These are phyloP conservation scores for Thera britannica DNA, from an alignment of 2,888 invertebrate genomes.

Conservation along the genomic window DNA sequence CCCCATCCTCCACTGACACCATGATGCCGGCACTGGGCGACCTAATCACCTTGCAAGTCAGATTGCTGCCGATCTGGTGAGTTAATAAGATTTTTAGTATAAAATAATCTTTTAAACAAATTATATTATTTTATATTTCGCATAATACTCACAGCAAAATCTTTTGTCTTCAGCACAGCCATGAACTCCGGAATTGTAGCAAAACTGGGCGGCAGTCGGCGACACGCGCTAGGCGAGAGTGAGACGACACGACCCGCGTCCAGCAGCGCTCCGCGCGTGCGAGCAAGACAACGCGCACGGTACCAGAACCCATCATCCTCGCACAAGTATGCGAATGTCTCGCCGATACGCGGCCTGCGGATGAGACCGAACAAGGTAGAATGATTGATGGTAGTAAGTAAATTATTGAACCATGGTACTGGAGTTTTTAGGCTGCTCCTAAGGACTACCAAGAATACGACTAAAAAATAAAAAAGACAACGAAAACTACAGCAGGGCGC, in stretches of 20 bases:
- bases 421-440: too few species aligned
- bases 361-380: not conserved
- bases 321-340: slow-evolving; percentile 59
- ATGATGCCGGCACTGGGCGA: not conserved
- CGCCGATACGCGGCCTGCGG: slow-evolving; percentile 59
- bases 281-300: slow-evolving; percentile 61
- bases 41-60: slow-evolving; percentile 6
- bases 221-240: slow-evolving; percentile 34
- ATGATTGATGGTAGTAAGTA: too few species aligned
- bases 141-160: slow-evolving; percentile 17
- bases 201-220: slow-evolving; percentile 49
- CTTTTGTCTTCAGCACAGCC: slow-evolving; percentile 48
- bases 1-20: slow-evolving; percentile 45
- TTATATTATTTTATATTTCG: too few species aligned
- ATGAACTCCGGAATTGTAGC: slow-evolving; percentile 63
- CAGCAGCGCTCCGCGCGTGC: slow-evolving; percentile 54
- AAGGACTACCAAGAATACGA: too few species aligned
- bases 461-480: too few species aligned
- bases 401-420: too few species aligned
- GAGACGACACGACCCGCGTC: slow-evolving; percentile 55
- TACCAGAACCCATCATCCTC: slow-evolving; percentile 67
- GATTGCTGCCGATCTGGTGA: slow-evolving; percentile 5
- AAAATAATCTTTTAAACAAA: not conserved
- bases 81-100: too few species aligned
- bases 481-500: too few species aligned